phyloP scores from a whole-genome alignment of 2,113 vertebrate genomes.

The Caretta caretta region DNA sequence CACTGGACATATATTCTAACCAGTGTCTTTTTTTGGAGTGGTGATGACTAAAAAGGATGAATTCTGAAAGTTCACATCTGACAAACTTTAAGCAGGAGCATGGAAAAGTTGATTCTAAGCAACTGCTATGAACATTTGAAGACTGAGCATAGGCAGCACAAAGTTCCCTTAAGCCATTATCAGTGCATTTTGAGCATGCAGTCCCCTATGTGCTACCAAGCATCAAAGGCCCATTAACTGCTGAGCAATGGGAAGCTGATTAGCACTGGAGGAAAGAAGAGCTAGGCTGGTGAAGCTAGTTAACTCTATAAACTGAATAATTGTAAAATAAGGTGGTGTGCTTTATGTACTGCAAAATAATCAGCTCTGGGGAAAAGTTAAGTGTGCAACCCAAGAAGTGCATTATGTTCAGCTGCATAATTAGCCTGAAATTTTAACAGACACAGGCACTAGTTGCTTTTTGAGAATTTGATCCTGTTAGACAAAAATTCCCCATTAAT shows the following conservation, averaged over 20 bases:
- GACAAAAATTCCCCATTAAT: too few species aligned
- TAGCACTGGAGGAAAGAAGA: not conserved
- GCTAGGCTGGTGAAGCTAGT: slow-evolving; percentile 1
- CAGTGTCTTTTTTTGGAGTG: too few species aligned
- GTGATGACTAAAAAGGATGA: not conserved
- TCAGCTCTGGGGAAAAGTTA: not conserved
- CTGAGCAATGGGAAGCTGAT: slow-evolving; percentile 15
- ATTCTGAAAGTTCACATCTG: not conserved
- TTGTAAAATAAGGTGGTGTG: not conserved
- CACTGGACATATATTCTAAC: not conserved
- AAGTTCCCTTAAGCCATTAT: not conserved
- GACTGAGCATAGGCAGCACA: not conserved
- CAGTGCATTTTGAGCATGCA: not conserved
- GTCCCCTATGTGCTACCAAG: not conserved
- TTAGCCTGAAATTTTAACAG: slow-evolving; percentile 1
- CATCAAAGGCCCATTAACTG: not conserved
- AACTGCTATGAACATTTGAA: not conserved
- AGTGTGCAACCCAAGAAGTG: not conserved
- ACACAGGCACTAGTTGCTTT: not conserved
- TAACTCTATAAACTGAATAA: slow-evolving; percentile 7
- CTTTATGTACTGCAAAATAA: slow-evolving; percentile 4
- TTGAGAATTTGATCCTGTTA: not conserved
- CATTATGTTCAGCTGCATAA: not conserved
- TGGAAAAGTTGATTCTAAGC: not conserved
- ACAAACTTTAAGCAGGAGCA: not conserved